These are phyloP conservation scores for Brachionus sp. DNA, from an alignment of 1,140 invertebrate genomes.

Conservation along the genomic window DNA sequence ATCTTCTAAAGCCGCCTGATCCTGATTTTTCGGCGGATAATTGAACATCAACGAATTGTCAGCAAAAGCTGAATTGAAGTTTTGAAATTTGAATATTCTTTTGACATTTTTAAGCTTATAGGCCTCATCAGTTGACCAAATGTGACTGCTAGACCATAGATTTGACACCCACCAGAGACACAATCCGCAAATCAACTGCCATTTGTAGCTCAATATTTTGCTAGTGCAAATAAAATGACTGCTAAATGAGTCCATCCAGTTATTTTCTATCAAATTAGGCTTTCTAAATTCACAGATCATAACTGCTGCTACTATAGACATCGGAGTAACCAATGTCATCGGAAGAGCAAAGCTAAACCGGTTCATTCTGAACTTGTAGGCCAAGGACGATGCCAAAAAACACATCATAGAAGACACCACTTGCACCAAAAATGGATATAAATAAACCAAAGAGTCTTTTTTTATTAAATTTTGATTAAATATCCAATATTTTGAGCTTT, in stretches of 20 bases:
- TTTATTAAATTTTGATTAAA: background rate
- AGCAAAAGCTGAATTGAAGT: slow-evolving; percentile 11
- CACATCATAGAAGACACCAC: background rate
- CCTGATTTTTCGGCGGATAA: background rate
- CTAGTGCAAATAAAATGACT: slow-evolving; percentile 37
- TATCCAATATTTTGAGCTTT: background rate
- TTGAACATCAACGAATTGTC: slow-evolving; percentile 34
- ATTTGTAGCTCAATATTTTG: slow-evolving; percentile 6
- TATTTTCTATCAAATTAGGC: slow-evolving; percentile 58
- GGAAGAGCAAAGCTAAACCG: slow-evolving; percentile 54
- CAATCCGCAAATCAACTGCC: slow-evolving; percentile 54
- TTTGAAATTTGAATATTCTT: slow-evolving; percentile 35
- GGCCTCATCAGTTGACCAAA: slow-evolving; percentile 92
- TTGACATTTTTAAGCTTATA: slow-evolving; percentile 11
- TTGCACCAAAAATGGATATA: background rate
- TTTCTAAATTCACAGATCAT: slow-evolving; percentile 45
- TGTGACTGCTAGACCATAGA: slow-evolving; percentile 89
- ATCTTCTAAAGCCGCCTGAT: slow-evolving; percentile 73
- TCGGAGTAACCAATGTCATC: slow-evolving; percentile 51
- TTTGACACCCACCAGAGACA: slow-evolving; percentile 85
- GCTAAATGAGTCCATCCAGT: slow-evolving; percentile 38
- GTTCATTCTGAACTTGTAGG: slow-evolving; percentile 54
- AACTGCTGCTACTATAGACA: slow-evolving; percentile 65
- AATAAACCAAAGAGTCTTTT: background rate
- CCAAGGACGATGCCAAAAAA: slow-evolving; percentile 46